These are phyloP conservation scores for Stomatorhinus walkeri DNA, from an alignment of 2,797 vertebrate genomes.

Conservation along the genomic window DNA sequence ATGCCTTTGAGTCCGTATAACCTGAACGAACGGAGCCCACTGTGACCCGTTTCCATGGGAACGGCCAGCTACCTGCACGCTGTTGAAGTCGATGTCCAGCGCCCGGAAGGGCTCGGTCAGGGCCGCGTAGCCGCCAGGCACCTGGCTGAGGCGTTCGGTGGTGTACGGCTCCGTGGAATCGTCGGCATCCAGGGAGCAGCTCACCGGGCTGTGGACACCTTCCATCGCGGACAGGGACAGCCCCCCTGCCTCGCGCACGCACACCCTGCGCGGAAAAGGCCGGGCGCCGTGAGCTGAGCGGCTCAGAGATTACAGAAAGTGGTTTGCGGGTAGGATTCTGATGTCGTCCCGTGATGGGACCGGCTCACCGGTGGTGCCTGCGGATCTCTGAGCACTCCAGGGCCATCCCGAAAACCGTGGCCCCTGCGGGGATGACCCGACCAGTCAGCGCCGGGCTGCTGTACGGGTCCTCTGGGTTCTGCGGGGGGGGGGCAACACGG, in stretches of 20 bases:
- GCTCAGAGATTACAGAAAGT: background rate
- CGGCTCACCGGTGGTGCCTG: slow-evolving; percentile 78
- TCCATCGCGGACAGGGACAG: slow-evolving; percentile 63
- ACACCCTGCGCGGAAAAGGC: slow-evolving; percentile 55
- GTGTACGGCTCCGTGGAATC: slow-evolving; percentile 90
- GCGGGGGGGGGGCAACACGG: background rate
- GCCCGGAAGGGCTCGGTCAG: slow-evolving; percentile 79
- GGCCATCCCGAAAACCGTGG: slow-evolving; percentile 82
- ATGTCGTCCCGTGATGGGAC: background rate
- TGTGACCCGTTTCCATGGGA: background rate
- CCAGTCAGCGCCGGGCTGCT: slow-evolving; percentile 59
- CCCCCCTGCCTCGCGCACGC: slow-evolving; percentile 65
- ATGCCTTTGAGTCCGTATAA: background rate
- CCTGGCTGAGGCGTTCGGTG: slow-evolving; percentile 81
- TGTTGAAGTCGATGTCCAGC: slow-evolving; percentile 83
- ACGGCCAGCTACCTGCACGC: slow-evolving; percentile 65
- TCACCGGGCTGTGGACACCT: slow-evolving; percentile 76
- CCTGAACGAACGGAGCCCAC: background rate
- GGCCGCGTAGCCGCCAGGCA: slow-evolving; percentile 76
- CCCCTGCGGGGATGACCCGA: slow-evolving; percentile 84
- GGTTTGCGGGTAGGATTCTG: background rate
- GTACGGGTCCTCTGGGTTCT: slow-evolving; percentile 45
- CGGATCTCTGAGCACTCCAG: slow-evolving; percentile 85
- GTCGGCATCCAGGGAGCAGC: slow-evolving; percentile 60
- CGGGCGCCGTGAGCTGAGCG: background rate